A percentile compares a stretch with the other conserved stretches of the same genome.
These are phyloP conservation scores for Phaenicophaeus curvirostris DNA, from an alignment of 2,797 vertebrate species.

Conservation along the genomic window DNA sequence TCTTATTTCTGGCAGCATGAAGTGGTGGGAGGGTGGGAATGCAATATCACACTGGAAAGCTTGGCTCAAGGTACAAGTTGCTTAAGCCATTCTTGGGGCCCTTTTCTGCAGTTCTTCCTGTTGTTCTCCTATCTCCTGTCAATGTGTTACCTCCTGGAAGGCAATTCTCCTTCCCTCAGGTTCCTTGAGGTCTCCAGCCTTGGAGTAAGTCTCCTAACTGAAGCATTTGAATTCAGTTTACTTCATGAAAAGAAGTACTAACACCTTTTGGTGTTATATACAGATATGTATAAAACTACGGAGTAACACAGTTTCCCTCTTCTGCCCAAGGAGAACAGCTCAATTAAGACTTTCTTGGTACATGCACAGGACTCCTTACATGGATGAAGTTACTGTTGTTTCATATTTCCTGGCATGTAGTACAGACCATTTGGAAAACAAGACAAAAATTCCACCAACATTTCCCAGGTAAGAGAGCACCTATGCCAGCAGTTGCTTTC, in stretches of 20 bases:
- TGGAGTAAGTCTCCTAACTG: neutral
- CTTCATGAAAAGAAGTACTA: neutral
- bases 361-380: neutral
- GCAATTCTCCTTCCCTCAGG: neutral
- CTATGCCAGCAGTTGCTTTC: neutral
- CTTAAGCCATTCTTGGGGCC: neutral
- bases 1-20: neutral
- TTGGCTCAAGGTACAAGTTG: neutral
- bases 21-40: neutral
- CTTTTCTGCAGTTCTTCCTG: neutral
- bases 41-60: neutral
- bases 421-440: neutral
- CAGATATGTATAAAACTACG: accelerated
- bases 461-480: neutral
- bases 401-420: neutral
- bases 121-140: neutral
- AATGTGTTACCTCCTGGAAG: neutral
- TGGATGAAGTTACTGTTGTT: neutral
- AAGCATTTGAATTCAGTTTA: neutral
- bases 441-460: neutral
- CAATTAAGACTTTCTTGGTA: neutral
- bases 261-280: neutral
- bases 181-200: neutral
- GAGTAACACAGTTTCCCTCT: neutral
- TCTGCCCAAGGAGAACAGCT: accelerated